Conservation (phyloP, 2,113 vertebrate genomes). For the Centropus bengalensis region DNA sequence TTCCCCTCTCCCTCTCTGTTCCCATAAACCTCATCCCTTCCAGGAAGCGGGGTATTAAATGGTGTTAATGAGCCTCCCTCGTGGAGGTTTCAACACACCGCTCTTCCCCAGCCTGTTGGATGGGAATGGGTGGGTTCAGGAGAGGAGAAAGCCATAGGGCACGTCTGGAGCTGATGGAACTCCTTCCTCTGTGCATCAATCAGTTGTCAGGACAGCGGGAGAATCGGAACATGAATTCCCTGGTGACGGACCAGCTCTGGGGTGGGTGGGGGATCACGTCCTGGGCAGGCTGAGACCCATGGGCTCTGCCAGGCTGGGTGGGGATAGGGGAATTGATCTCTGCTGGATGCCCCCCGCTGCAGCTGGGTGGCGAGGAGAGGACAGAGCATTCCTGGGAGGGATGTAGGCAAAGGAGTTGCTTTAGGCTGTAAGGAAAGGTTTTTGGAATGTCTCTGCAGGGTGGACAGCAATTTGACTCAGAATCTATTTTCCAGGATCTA, state of each 20-base stretch:
- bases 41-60: slow-evolving; percentile 28
- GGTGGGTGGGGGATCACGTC: neutral
- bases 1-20: neutral
- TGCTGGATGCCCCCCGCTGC: neutral
- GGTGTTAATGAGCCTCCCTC: slow-evolving; percentile 6
- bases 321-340: neutral
- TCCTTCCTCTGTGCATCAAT: slow-evolving; percentile 33
- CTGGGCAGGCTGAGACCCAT: accelerated
- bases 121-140: neutral
- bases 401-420: neutral
- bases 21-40: neutral
- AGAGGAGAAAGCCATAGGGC: neutral
- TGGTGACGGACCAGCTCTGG: neutral
- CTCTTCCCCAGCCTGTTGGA: neutral
- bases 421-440: neutral
- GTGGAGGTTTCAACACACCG: slow-evolving; percentile 2
- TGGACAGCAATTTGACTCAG: neutral
- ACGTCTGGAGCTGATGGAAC: neutral
- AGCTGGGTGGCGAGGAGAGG: neutral
- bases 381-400: neutral
- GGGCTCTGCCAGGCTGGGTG: neutral
- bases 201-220: neutral
- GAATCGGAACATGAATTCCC: neutral
- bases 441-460: neutral
- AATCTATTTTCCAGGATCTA: neutral